These are phyloP conservation scores for Echeneis naucrates DNA, from an alignment of 2,797 vertebrate genomes.

Conservation along the genomic window DNA sequence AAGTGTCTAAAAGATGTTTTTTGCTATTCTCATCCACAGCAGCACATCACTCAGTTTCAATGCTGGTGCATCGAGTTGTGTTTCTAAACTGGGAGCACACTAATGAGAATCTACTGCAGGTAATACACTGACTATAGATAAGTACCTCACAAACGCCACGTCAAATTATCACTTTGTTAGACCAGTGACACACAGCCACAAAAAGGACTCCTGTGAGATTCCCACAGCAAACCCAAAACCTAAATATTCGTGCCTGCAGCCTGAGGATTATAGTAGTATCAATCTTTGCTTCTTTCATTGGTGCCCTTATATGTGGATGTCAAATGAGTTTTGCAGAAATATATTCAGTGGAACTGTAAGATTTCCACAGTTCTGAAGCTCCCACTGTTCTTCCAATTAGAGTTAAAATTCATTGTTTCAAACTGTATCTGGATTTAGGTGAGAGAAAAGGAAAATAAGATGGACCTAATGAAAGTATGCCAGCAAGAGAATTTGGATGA, in stretches of 20 bases:
- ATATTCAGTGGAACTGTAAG: slow-evolving; percentile 27
- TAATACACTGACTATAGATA: no score
- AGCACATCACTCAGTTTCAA: no score
- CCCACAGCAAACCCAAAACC: not conserved
- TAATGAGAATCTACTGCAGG: no score
- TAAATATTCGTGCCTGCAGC: not conserved
- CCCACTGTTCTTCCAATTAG: slow-evolving; percentile 51
- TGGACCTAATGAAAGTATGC: slow-evolving; percentile 39
- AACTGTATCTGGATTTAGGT: slow-evolving; percentile 36
- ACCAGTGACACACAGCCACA: not conserved
- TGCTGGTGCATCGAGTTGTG: no score
- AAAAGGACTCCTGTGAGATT: not conserved
- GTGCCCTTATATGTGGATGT: slow-evolving; percentile 11
- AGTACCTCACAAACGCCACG: no score
- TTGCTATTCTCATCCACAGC: no score
- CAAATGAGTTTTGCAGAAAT: slow-evolving; percentile 25
- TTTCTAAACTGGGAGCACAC: no score
- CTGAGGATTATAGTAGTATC: not conserved
- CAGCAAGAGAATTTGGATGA: slow-evolving; percentile 11
- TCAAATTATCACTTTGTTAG: not conserved
- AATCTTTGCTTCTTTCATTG: not conserved
- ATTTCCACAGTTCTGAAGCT: slow-evolving; percentile 28
- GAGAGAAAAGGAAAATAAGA: slow-evolving; percentile 22
- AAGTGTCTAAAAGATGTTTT: no score
- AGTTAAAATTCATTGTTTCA: slow-evolving; percentile 41